A percentile compares a stretch with the other conserved stretches of the same genome.
Evolutionary conservation across 2,113 vertebrate species (phyloP).

Genomic region (Formicarius rufipectus): DNA sequence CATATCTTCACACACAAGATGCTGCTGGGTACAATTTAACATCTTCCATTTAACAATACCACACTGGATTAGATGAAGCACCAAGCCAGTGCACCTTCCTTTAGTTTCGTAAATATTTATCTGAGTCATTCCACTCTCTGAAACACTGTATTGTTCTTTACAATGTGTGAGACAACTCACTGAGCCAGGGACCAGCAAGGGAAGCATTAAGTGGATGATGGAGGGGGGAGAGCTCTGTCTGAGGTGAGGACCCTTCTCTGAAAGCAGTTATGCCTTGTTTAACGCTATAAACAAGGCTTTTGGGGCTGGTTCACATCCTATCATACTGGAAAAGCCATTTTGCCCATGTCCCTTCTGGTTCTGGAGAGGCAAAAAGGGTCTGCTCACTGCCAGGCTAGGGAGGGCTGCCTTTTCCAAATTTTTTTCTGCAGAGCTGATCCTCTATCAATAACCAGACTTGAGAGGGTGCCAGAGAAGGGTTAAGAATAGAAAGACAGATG

Average conservation of each 20-base stretch:
- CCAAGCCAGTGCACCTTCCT: not conserved
- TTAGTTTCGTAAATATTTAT: not conserved
- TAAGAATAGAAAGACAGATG: conserved; percentile 49
- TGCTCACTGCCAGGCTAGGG: not conserved
- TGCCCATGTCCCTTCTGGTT: accelerated
- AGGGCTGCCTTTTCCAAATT: not conserved
- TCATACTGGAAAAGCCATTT: not conserved
- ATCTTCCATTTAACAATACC: not conserved
- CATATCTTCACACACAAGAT: not conserved
- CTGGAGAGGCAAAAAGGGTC: not conserved
- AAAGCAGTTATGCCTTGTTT: not conserved
- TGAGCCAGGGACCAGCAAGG: not conserved
- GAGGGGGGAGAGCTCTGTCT: not conserved
- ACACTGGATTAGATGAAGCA: not conserved
- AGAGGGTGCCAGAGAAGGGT: not conserved
- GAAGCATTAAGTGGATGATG: not conserved
- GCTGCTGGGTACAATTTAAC: not conserved
- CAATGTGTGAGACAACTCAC: accelerated
- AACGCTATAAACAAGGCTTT: not conserved
- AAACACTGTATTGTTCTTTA: not conserved
- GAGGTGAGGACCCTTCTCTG: not conserved
- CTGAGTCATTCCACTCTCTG: not conserved
- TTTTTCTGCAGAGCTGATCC: not conserved
- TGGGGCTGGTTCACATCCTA: accelerated
- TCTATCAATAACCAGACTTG: not conserved